Base-by-base conservation (phyloP, 2,888 invertebrate species). In the Agriopis marginaria region DNA sequence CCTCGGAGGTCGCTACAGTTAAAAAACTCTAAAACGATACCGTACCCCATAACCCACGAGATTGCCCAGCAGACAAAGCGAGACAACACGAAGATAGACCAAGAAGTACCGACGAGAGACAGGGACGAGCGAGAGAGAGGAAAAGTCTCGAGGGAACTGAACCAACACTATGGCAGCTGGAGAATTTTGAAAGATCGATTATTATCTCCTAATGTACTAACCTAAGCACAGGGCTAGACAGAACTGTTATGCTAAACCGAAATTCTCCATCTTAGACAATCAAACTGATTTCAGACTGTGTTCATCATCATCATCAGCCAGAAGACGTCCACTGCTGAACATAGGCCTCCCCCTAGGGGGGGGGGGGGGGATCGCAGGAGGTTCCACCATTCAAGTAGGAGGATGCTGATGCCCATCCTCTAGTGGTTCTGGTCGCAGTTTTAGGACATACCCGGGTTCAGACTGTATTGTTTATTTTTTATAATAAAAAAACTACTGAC, bases 31-130 rank as follows among this genome's bases (percentile, higher is more conserved):
- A 51, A 10, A 51, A 23, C 51, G 1, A 10, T 51, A 11, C 51
- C 51, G 51, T 51, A 32, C 51, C 51, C 32, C 51, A 51, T 51
- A 9, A 32, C 51, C 11, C 23, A 51, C 23, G 51, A 51, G 11
- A 23, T 32, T 32, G 5, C 6, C 6, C 51, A 32, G 23, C 51
- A 51, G 23, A 51, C 51, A 23, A 11, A 51, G 23, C 51, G 51
- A 11, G 0, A 23, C 5, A 23, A 10, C 5, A 11, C 17, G 5
- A 23, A 51, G 11, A 51, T 51, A 32, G 51, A 51, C 51, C 5
- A 11, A 10, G 51, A 51, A 6, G 10, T 1, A 6, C 51, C 51
- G 51, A 51, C 51, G 11, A 23, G 51, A 5, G 51, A 51, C 23
- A 32, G 17, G 11, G 51, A 51, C 5, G 51, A 23, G 23, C 51